Evolutionary conservation across 2,113 vertebrate genomes (phyloP).

Genomic region (Polypterus bichir): DNA sequence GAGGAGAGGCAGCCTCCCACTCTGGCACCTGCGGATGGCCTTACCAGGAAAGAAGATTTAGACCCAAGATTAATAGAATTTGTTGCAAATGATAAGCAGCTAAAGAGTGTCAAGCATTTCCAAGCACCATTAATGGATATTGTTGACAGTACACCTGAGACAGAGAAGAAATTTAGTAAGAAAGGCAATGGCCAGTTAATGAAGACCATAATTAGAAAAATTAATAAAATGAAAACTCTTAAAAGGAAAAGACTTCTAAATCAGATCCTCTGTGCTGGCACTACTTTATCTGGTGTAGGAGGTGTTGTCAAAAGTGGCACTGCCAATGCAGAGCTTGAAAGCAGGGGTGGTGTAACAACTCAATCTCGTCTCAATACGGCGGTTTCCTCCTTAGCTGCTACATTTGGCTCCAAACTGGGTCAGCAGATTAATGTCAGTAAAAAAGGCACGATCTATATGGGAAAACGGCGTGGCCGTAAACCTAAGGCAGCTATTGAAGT

Average conservation of each 20-base stretch:
- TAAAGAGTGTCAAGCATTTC: too few relatives aligned
- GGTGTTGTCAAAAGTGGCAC: too few relatives aligned
- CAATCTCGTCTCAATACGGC: conserved; percentile 64
- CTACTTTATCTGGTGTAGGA: conserved; percentile 8
- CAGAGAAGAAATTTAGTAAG: conserved; percentile 56
- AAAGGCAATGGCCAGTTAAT: conserved; percentile 77
- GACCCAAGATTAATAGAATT: too few relatives aligned
- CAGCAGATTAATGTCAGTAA: conserved; percentile 98
- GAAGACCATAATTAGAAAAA: conserved; percentile 85
- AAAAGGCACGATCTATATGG: conserved; percentile 97
- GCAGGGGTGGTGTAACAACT: conserved; percentile 60
- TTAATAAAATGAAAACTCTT: conserved; percentile 95
- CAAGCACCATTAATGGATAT: too few relatives aligned
- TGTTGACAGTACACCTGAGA: conserved; percentile 49
- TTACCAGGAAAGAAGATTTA: not conserved
- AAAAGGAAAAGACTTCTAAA: conserved; percentile 82
- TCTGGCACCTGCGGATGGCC: conserved; percentile 38
- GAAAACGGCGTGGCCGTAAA: conserved; percentile 88
- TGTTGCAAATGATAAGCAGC: too few relatives aligned
- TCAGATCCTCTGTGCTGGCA: conserved; percentile 51
- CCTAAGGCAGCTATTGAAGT: conserved; percentile 64
- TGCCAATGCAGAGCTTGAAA: conserved; percentile 19
- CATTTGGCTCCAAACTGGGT: conserved; percentile 77
- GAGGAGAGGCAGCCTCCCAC: conserved; percentile 59
- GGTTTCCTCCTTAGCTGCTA: conserved; percentile 78